Percentiles rank a stretch among this genome's conserved stretches.
These are phyloP conservation scores for Sylvicapra grimmia DNA, from an alignment of 2,113 vertebrate genomes.

Conservation along the genomic window DNA sequence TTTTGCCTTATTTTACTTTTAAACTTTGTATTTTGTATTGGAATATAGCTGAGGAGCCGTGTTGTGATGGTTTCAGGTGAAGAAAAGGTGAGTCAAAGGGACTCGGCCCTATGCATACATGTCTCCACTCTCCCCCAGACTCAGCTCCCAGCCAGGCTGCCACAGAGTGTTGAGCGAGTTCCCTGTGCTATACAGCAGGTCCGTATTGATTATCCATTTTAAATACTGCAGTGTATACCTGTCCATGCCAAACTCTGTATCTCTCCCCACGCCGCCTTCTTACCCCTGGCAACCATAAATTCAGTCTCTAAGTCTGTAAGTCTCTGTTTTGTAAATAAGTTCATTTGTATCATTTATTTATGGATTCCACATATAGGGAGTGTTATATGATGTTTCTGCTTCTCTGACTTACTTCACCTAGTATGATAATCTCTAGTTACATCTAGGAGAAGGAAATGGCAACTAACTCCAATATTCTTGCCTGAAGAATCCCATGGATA, in stretches of 20 bases:
- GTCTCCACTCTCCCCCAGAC: background rate
- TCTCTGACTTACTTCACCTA: background rate
- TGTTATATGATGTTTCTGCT: background rate
- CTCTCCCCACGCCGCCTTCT: fast-evolving
- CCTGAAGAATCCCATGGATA: background rate
- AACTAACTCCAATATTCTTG: background rate
- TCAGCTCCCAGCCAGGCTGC: background rate
- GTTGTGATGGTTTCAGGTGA: background rate
- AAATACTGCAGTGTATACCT: background rate
- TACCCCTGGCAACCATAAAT: background rate
- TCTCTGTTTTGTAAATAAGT: background rate
- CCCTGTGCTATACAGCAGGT: background rate
- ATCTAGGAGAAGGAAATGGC: background rate
- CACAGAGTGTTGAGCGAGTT: background rate
- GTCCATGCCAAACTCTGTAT: background rate
- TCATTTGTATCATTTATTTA: background rate
- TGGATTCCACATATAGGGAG: background rate
- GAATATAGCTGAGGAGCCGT: fast-evolving
- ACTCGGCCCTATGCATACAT: fast-evolving
- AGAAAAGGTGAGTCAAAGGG: background rate
- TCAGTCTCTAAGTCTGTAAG: background rate
- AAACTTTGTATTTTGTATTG: background rate
- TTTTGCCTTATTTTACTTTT: background rate
- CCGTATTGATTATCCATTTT: background rate
- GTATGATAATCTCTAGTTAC: background rate